Conservation (phyloP, 2,888 invertebrate genomes). For the Eristalis tenax region DNA sequence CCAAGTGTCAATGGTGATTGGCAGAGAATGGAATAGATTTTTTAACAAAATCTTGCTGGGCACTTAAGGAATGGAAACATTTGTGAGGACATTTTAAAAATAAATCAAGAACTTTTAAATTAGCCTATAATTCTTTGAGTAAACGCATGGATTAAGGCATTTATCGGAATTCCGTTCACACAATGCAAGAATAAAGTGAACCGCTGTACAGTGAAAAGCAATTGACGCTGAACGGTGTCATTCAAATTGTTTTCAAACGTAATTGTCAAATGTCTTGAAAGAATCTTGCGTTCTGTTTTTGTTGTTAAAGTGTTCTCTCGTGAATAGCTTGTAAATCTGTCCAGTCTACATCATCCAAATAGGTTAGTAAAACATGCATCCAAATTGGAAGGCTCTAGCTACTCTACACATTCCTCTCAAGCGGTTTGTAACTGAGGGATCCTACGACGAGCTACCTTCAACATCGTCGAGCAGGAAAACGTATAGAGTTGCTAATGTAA, state of each 20-base stretch:
- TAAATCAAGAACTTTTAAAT: background rate
- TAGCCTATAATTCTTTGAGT: no score
- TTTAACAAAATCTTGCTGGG: background rate
- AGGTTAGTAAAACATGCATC: slow-evolving; percentile 76
- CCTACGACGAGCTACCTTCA: slow-evolving; percentile 1
- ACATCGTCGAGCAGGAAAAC: slow-evolving; percentile 35
- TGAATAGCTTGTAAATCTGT: background rate
- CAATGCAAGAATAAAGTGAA: background rate
- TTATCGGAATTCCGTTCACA: background rate
- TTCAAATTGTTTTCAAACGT: background rate
- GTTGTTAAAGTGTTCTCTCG: background rate
- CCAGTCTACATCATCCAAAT: background rate
- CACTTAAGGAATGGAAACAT: background rate
- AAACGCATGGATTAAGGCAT: no score
- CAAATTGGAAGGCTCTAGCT: slow-evolving; percentile 80
- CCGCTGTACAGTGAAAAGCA: background rate
- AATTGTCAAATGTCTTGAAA: background rate
- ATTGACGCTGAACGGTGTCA: background rate
- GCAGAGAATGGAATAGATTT: slow-evolving; percentile 37
- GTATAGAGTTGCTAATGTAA: slow-evolving; percentile 70
- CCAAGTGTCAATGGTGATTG: background rate
- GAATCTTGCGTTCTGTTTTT: background rate
- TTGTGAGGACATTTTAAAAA: background rate
- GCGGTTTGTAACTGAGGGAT: slow-evolving; percentile 76
- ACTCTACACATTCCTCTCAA: slow-evolving; percentile 78